A percentile compares a stretch with the other conserved stretches of the same genome.
Conservation (phyloP, 2,113 vertebrate species). For the Pedionomus torquatus region DNA sequence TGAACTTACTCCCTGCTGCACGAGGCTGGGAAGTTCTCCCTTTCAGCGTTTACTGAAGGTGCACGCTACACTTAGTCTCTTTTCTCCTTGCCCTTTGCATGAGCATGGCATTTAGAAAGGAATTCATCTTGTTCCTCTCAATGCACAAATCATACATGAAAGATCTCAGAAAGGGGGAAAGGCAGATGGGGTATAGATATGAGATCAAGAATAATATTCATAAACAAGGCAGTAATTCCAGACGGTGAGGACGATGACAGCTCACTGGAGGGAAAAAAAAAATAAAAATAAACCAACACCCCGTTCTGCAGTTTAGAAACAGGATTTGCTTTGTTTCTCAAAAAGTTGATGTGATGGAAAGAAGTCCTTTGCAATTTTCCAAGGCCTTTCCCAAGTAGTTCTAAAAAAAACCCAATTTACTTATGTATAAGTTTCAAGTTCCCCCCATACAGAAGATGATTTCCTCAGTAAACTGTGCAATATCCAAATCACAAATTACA, state of each 20-base stretch:
- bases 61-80: background rate
- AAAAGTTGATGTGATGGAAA: background rate
- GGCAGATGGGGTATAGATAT: background rate
- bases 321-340: background rate
- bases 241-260: background rate
- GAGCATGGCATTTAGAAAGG: background rate
- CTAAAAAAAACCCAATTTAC: background rate
- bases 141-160: background rate
- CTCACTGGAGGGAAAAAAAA: rapidly evolving
- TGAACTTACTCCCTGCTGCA: background rate
- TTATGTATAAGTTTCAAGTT: background rate
- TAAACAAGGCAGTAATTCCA: background rate
- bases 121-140: background rate
- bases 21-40: background rate
- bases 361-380: background rate
- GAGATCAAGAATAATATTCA: background rate
- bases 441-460: background rate
- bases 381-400: background rate
- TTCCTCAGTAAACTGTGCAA: background rate
- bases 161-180: background rate
- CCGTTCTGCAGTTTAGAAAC: background rate
- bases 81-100: background rate
- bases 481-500: background rate
- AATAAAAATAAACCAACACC: background rate
- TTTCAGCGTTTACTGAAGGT: background rate